Evolutionary conservation across 1,140 invertebrate genomes (phyloP).

Genomic region (Aphis gossypii): DNA sequence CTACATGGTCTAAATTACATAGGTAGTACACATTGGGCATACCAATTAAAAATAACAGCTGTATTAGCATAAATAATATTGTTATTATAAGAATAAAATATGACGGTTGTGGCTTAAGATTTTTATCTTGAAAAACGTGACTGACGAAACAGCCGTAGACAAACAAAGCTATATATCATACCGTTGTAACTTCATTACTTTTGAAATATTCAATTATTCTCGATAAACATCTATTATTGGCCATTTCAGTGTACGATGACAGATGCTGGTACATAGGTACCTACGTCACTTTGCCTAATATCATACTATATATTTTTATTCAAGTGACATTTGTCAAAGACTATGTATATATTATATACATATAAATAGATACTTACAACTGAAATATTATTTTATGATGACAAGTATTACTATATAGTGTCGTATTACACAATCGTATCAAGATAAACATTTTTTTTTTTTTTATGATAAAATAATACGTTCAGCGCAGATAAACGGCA

Average conservation of each 20-base stretch:
- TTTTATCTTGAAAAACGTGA: not conserved
- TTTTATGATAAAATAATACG: not conserved
- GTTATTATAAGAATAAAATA: not conserved
- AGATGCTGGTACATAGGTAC: not conserved
- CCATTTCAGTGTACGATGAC: not conserved
- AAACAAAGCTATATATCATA: not conserved
- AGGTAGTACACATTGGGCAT: not conserved
- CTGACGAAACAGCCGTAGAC: not conserved
- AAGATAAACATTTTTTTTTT: conserved; percentile 11
- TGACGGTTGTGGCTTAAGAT: not conserved
- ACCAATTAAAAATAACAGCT: not conserved
- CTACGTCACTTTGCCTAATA: not conserved
- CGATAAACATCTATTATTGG: not conserved
- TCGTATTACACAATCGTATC: not conserved
- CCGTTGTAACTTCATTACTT: not conserved
- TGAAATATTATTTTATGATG: not conserved
- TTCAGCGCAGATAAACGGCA: not conserved
- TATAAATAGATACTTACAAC: not conserved
- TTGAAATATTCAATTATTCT: conserved; percentile 3
- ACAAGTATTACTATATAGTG: not conserved
- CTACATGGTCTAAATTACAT: no score
- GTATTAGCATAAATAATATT: conserved; percentile 1
- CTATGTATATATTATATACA: not conserved
- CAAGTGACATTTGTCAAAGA: not conserved
- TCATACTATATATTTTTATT: not conserved